A percentile compares a stretch with the other conserved stretches of the same genome.
phyloP scores from a whole-genome alignment of 2,797 vertebrate genomes.

The Ataeniobius toweri region DNA sequence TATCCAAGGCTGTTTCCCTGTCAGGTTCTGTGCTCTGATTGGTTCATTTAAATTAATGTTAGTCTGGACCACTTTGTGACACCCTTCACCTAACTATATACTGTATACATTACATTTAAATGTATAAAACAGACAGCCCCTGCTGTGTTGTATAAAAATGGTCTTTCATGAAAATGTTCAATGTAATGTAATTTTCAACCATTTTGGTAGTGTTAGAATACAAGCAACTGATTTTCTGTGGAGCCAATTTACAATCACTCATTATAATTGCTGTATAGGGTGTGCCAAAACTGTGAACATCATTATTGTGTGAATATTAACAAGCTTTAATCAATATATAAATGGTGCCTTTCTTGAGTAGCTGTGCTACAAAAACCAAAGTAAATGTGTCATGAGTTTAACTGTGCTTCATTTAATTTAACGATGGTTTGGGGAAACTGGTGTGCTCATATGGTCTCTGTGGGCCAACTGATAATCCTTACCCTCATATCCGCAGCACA shows the following conservation, averaged over 20 bases:
- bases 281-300: slow-evolving; percentile 12
- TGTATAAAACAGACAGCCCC: background rate
- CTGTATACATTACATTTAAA: too few relatives aligned
- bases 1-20: background rate
- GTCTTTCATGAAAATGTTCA: background rate
- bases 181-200: background rate
- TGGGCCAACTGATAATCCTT: slow-evolving; percentile 69
- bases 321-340: slow-evolving; percentile 10
- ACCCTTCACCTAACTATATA: too few relatives aligned
- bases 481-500: slow-evolving; percentile 68
- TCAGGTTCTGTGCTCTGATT: background rate
- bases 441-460: slow-evolving; percentile 69
- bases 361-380: slow-evolving; percentile 13
- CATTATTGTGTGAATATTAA: slow-evolving; percentile 19
- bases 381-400: slow-evolving; percentile 10
- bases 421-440: slow-evolving; percentile 16
- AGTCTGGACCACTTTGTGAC: too few relatives aligned
- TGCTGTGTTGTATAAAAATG: background rate
- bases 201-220: background rate
- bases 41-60: background rate
- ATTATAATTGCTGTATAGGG: slow-evolving; percentile 19
- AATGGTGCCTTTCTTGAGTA: background rate
- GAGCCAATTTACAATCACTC: slow-evolving; percentile 26
- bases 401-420: slow-evolving; percentile 42
- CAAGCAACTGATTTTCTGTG: slow-evolving; percentile 27